These are phyloP conservation scores for Nymphalis io DNA, from an alignment of 1,140 invertebrate genomes.

Conservation along the genomic window DNA sequence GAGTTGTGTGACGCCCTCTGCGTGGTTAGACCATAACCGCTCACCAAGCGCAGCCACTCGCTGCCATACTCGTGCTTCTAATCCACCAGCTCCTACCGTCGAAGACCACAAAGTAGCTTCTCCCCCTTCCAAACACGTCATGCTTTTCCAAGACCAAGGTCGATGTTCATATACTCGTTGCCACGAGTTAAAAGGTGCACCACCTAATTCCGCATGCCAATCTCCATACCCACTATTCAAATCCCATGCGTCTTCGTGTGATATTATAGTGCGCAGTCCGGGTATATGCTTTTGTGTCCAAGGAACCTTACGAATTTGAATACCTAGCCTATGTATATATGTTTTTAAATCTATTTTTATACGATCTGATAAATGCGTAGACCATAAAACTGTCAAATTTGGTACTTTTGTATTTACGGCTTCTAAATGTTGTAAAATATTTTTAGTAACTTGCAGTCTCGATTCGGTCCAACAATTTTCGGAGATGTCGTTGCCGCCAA, in stretches of 20 bases:
- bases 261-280: slow-evolving; percentile 88
- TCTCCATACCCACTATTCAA: slow-evolving; percentile 89
- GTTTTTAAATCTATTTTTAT: slow-evolving; percentile 83
- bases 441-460: slow-evolving; percentile 86
- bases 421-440: slow-evolving; percentile 82
- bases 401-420: slow-evolving; percentile 83
- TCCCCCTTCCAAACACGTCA: slow-evolving; percentile 81
- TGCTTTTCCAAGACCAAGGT: slow-evolving; percentile 82
- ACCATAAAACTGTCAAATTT: slow-evolving; percentile 86
- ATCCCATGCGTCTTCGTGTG: slow-evolving; percentile 91
- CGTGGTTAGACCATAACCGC: slow-evolving; percentile 75
- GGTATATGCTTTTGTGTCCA: slow-evolving; percentile 85
- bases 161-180: slow-evolving; percentile 89
- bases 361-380: slow-evolving; percentile 87
- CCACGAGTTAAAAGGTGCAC: slow-evolving; percentile 89
- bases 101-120: slow-evolving; percentile 87
- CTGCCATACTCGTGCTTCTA: slow-evolving; percentile 85
- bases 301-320: slow-evolving; percentile 86
- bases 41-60: slow-evolving; percentile 86
- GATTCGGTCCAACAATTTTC: slow-evolving; percentile 83
- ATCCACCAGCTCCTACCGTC: slow-evolving; percentile 79
- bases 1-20: slow-evolving; percentile 58
- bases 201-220: slow-evolving; percentile 86
- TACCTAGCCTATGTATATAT: slow-evolving; percentile 72
- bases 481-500: slow-evolving; percentile 89